Evolutionary conservation across 2,113 vertebrate species (phyloP).

Genomic region (Poicephalus gulielmi): DNA sequence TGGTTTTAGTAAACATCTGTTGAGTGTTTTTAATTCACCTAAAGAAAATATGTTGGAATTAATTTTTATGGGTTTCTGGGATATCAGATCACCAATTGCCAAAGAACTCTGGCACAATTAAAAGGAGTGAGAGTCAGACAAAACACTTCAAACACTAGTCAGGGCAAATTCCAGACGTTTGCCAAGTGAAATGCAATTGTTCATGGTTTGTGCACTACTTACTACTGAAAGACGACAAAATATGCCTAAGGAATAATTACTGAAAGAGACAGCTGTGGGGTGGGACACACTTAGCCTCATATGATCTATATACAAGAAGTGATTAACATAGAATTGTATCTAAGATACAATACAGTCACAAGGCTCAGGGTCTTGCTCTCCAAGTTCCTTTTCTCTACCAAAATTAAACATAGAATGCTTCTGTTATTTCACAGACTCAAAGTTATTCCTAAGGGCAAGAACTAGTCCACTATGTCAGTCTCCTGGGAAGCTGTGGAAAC

Average conservation of each 20-base stretch:
- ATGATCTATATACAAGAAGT: not conserved
- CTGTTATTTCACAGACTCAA: slow-evolving; percentile 1
- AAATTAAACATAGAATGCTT: not conserved
- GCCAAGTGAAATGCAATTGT: slow-evolving; percentile 12
- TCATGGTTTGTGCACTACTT: not conserved
- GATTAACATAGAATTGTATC: slow-evolving; percentile 4
- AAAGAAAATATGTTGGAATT: slow-evolving; percentile 15
- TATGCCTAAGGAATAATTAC: slow-evolving; percentile 18
- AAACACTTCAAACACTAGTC: not conserved
- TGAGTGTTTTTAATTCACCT: slow-evolving; percentile 43
- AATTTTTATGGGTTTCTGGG: slow-evolving; percentile 23
- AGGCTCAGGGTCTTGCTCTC: not conserved
- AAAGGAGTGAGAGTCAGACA: not conserved
- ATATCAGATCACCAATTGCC: slow-evolving; percentile 19
- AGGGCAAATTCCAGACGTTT: slow-evolving; percentile 14
- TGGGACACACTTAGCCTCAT: slow-evolving; percentile 15
- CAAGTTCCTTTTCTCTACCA: not conserved
- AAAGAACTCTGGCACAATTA: slow-evolving; percentile 9
- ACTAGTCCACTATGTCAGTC: not conserved
- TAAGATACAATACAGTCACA: not conserved
- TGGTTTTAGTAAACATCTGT: not conserved
- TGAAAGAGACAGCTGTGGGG: slow-evolving; percentile 34
- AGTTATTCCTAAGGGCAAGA: slow-evolving; percentile 25
- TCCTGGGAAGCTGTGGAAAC: slow-evolving; percentile 48
- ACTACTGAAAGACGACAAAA: slow-evolving; percentile 36